Evolutionary conservation across 2,888 invertebrate genomes (phyloP), one percentile per base, ranked within the genome.

Genomic region (Flexamia atlantica): DNA sequence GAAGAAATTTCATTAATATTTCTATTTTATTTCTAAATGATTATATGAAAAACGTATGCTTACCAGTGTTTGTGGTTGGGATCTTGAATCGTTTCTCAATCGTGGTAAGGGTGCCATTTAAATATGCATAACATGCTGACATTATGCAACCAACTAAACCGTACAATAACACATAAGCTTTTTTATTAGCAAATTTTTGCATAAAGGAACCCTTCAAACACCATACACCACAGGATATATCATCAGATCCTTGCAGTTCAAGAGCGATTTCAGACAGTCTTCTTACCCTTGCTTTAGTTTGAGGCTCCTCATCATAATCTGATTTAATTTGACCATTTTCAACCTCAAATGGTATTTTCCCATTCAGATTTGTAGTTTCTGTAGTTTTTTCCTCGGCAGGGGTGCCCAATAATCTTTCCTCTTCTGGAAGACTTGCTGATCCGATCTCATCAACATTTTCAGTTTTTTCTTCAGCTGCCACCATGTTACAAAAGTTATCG

Each of bases 81-180:
- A 95, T 94, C 89, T 94, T 94, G 88, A 94, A 95, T 86, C 95
- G 91, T 88, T 95, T 95, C 89, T 95, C 95, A 85, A 95, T 91
- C 4, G 95, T 95, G 79, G 95, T 94, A 85, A 95, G 94, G 42
- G 94, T 94, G 17, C 94, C 94, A 88, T 94, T 94, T 87, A 94
- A 94, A 88, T 95, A 95, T 2, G 94, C 93, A 88, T 93, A 94
- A 84, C 93, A 93, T 87, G 94, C 94, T 30, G 93, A 93, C 88
- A 94, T 94, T 83, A 94, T 91, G 87, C 94, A 94, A 2, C 94
- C 95, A 9, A 94, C 91, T 42, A 94, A 89, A 40, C 94, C 94
- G 87, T 94, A 95, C 0, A 94, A 90, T 85, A 93, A 90, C 3
- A 94, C 92, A 87, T 92, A 93, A 17, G 91, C 91, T 87, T 92